phyloP scores from a whole-genome alignment of 2,888 invertebrate species.

The Apoda limacodes region DNA sequence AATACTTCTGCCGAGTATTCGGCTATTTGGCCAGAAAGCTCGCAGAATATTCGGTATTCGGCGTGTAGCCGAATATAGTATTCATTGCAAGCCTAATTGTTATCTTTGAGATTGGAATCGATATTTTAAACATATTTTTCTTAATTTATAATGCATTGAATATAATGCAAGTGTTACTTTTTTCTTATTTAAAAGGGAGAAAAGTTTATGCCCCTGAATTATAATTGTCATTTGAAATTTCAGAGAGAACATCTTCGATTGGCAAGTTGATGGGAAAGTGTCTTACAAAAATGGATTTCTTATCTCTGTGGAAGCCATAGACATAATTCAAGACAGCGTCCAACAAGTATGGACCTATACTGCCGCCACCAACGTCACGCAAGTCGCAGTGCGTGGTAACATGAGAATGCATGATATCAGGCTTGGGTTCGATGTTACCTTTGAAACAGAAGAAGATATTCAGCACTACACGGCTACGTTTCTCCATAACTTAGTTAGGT shows the following conservation, averaged over 20 bases:
- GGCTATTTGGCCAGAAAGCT: too few relatives aligned
- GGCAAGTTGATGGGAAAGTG: not conserved
- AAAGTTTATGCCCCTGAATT: too few relatives aligned
- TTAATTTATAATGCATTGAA: too few relatives aligned
- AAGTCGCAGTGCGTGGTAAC: slow-evolving; percentile 6
- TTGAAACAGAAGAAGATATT: slow-evolving; percentile 2
- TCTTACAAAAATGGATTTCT: not conserved
- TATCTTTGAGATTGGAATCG: too few relatives aligned
- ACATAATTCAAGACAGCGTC: not conserved
- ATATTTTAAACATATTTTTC: too few relatives aligned
- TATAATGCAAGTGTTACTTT: too few relatives aligned
- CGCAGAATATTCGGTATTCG: too few relatives aligned
- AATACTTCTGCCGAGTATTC: too few relatives aligned
- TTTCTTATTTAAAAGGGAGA: too few relatives aligned
- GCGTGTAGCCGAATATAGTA: too few relatives aligned
- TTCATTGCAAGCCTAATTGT: too few relatives aligned
- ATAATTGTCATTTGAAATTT: too few relatives aligned
- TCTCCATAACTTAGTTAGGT: slow-evolving; percentile 4
- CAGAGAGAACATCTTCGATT: not conserved
- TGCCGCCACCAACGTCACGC: not conserved
- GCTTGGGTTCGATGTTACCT: slow-evolving; percentile 6
- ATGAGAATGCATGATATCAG: slow-evolving; percentile 4
- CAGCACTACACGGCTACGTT: slow-evolving; percentile 5
- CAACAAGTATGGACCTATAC: not conserved
- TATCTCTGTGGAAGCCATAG: not conserved